A percentile compares a stretch with the other conserved stretches of the same genome.
Evolutionary conservation across 2,113 vertebrate species (phyloP).

Genomic region (Paedocypris sp.): DNA sequence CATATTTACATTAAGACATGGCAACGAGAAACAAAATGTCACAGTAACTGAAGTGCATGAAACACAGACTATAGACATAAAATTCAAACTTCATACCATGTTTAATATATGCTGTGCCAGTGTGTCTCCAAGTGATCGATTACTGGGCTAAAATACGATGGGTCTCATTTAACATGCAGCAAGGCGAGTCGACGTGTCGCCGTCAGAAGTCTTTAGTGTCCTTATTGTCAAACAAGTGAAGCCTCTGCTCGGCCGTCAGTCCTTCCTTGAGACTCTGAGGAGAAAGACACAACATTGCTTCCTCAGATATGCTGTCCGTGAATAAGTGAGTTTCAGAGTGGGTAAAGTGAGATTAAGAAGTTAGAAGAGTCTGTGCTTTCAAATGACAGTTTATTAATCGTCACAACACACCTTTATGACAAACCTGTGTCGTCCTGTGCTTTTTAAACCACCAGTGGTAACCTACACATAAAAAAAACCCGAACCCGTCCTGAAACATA

Average conservation of each 20-base stretch:
- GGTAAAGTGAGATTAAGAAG: too few relatives aligned
- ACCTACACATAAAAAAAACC: too few relatives aligned
- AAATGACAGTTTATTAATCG: too few relatives aligned
- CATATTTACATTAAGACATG: conserved; percentile 69
- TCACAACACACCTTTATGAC: too few relatives aligned
- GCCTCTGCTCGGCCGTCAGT: conserved; percentile 67
- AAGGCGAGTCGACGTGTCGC: conserved; percentile 23
- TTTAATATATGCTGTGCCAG: conserved; percentile 62
- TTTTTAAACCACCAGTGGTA: too few relatives aligned
- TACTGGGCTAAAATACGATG: conserved; percentile 61
- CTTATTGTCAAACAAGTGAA: conserved; percentile 70
- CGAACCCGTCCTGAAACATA: too few relatives aligned
- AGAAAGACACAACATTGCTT: too few relatives aligned
- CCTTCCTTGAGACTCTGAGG: conserved; percentile 70
- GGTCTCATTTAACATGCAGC: conserved; percentile 58
- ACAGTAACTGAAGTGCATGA: conserved; percentile 72
- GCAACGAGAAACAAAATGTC: conserved; percentile 50
- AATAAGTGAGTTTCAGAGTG: too few relatives aligned
- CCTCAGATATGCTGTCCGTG: background rate
- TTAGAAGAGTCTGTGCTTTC: too few relatives aligned
- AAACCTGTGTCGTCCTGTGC: too few relatives aligned
- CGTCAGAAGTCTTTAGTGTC: conserved; percentile 70
- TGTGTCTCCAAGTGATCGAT: conserved; percentile 60
- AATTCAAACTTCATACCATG: conserved; percentile 64
- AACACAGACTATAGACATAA: conserved; percentile 64